phyloP scores from a whole-genome alignment of 2,113 vertebrate genomes.

The Monarcha castaneiventris region DNA sequence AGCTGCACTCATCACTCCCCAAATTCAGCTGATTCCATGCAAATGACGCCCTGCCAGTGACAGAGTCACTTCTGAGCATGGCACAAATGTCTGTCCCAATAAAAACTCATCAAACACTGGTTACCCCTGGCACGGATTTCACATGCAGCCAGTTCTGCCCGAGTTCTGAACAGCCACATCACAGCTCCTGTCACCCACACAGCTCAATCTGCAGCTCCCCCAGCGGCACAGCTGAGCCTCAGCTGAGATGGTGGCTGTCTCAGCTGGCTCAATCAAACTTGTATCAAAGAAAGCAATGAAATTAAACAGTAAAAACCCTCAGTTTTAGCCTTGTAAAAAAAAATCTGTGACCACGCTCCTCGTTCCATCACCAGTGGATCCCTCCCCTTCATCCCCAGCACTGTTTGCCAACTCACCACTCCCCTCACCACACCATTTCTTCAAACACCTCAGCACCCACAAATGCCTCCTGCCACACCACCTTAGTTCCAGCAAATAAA shows the following conservation, averaged over 20 bases:
- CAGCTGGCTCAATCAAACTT: background rate
- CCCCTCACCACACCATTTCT: background rate
- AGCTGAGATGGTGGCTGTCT: rapidly evolving
- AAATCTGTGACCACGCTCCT: rapidly evolving
- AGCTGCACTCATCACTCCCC: rapidly evolving
- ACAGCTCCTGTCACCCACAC: background rate
- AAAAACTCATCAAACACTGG: rapidly evolving
- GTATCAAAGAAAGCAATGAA: background rate
- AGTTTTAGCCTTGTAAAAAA: background rate
- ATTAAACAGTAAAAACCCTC: background rate
- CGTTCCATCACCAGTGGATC: background rate
- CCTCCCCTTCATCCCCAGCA: background rate
- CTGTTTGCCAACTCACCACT: background rate
- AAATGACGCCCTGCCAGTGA: rapidly evolving
- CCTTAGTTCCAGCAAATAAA: background rate
- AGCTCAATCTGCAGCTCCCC: background rate
- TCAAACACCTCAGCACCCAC: background rate
- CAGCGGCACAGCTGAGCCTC: background rate
- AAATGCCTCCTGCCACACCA: background rate
- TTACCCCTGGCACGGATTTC: rapidly evolving
- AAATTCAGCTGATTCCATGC: background rate
- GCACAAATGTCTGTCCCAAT: background rate
- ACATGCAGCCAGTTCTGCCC: rapidly evolving
- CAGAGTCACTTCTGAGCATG: rapidly evolving
- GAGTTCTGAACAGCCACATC: background rate